Conservation (phyloP, 2,797 vertebrate genomes). For the Pogoniulus pusillus region DNA sequence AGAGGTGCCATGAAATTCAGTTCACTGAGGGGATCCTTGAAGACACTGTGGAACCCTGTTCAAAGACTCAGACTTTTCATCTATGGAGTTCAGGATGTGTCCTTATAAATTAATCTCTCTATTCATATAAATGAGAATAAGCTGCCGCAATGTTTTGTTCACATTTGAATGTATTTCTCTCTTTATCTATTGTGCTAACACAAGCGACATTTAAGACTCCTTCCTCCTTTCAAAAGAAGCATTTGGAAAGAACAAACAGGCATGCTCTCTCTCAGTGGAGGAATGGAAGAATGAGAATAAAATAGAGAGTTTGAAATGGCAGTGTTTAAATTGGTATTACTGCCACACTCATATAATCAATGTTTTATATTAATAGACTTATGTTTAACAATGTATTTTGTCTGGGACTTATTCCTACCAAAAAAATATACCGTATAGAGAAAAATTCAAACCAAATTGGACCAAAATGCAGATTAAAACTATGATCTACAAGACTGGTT, state of each 20-base stretch:
- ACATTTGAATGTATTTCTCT: not conserved
- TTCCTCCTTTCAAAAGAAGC: not conserved
- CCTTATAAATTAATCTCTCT: not conserved
- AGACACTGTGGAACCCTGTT: not conserved
- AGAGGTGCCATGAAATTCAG: not conserved
- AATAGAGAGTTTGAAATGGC: not conserved
- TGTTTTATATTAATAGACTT: not conserved
- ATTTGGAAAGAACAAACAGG: not conserved
- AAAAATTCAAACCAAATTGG: not conserved
- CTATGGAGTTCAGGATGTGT: not conserved
- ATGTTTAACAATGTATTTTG: not conserved
- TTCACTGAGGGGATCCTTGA: not conserved
- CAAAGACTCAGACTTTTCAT: not conserved
- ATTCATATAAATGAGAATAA: not conserved
- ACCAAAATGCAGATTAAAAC: not conserved
- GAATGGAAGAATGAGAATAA: not conserved
- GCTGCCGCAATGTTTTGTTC: not conserved
- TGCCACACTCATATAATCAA: not conserved
- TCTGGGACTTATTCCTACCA: not conserved
- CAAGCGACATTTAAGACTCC: not conserved
- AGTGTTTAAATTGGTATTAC: not conserved
- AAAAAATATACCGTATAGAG: not conserved
- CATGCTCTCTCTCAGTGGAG: not conserved
- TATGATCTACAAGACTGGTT: not conserved
- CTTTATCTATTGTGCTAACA: not conserved